Conservation (phyloP, 2,888 invertebrate species). For the Mimachlamys varia region DNA sequence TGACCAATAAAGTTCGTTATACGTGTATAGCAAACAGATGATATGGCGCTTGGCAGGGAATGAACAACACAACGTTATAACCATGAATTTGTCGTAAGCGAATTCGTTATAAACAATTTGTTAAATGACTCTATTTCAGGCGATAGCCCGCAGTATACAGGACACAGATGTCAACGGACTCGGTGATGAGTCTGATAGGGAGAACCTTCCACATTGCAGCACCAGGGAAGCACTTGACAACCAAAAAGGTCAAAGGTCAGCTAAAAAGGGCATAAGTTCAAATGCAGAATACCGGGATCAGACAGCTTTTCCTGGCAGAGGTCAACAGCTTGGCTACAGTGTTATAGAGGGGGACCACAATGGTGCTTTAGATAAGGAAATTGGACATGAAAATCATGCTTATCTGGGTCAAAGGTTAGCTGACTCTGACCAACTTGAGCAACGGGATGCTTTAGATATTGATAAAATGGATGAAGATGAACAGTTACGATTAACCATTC, state of each 20-base stretch:
- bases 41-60: too few relatives aligned
- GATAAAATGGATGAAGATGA: slow-evolving; percentile 39
- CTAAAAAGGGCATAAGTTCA: not conserved
- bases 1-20: too few relatives aligned
- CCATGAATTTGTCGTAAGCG: too few relatives aligned
- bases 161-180: not conserved
- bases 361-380: too few relatives aligned
- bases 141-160: not conserved
- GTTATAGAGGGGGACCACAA: too few relatives aligned
- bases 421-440: not conserved
- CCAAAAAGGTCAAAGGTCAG: not conserved
- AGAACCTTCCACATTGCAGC: not conserved
- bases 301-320: not conserved
- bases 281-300: not conserved
- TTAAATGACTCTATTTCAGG: not conserved
- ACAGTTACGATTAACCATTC: slow-evolving; percentile 36
- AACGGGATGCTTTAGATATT: not conserved
- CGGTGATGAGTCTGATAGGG: not conserved
- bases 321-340: slow-evolving; percentile 2
- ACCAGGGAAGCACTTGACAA: not conserved
- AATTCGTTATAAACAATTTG: too few relatives aligned
- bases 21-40: too few relatives aligned
- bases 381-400: not conserved
- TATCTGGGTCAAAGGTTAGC: not conserved
- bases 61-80: too few relatives aligned